Base-by-base conservation (phyloP, 1,140 invertebrate species). In the Cyrtorhinus lividipennis region DNA sequence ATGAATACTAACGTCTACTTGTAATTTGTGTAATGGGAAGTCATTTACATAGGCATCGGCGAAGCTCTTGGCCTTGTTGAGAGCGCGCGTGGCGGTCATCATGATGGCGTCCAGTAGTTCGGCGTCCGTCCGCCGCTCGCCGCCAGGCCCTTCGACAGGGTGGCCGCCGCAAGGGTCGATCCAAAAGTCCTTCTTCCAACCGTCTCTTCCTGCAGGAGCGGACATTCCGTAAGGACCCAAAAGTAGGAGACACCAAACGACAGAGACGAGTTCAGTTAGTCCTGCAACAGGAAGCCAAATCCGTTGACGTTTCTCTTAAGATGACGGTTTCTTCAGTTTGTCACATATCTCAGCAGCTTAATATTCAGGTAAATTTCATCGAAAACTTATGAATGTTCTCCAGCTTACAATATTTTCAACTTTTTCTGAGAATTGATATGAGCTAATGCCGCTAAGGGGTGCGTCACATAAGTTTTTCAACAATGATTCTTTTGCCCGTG, bases 1-100 rank as follows among this genome's bases (percentile, higher is more conserved):
- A 53, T 53, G 48, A n/a, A n/a, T n/a, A n/a, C n/a, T n/a, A n/a
- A n/a, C n/a, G n/a, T n/a, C n/a, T n/a, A n/a, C n/a, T n/a, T n/a
- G n/a, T n/a, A n/a, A n/a, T n/a, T n/a, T n/a, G n/a, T n/a, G n/a
- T n/a, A n/a, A n/a, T n/a, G n/a, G n/a, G n/a, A 53, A 13, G 10
- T 53, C 48, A 62, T 48, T 62, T 56, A 62, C 61, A 56, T 62
- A 62, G n/a, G 46, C 1, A 20, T 62, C 61, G 15, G 44, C 46
- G 46, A 62, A 62, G 23, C 48, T 23, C 61, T 20, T n/a, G 0
- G 61, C 61, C 10, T 48, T 24, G 46, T 56, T 53, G 2, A 62
- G 61, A 38, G 45, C 61, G n/a, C 24, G 23, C 46, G 24, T 30
- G 23, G 61, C 46, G 3, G 18, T 24, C 23, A 48, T 56, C 13